Conservation (phyloP, 2,888 invertebrate genomes). For the Fragum whitleyi region DNA sequence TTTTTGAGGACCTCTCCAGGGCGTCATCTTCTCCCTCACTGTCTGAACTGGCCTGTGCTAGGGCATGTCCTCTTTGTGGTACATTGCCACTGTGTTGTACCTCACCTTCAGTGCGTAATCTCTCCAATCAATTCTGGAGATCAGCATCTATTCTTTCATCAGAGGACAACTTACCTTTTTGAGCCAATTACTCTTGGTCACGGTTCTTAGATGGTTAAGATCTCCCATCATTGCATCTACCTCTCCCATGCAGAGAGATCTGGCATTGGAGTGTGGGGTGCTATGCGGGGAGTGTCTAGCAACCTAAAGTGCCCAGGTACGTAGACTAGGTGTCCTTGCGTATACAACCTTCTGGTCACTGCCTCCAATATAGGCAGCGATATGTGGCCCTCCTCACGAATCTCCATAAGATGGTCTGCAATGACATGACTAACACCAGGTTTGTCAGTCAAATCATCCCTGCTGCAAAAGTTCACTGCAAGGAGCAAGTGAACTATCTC, state of each 20-base stretch:
- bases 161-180: background rate
- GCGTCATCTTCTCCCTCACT: conserved; percentile 2
- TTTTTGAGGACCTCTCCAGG: background rate
- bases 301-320: conserved; percentile 2
- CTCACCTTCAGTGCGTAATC: background rate
- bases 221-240: background rate
- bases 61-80: background rate
- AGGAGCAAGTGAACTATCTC: too few species aligned
- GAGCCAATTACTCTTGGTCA: background rate
- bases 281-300: background rate
- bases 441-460: too few species aligned
- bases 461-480: too few species aligned
- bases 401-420: background rate
- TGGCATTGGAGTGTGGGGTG: background rate
- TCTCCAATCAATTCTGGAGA: background rate
- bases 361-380: too few species aligned
- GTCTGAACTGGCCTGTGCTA: background rate
- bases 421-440: too few species aligned
- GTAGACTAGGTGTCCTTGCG: background rate
- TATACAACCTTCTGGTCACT: too few species aligned
- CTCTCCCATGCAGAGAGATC: background rate
- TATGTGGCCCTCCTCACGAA: background rate
- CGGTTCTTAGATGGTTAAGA: background rate
- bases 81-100: background rate
- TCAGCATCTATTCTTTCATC: background rate